Conservation (phyloP, 2,888 invertebrate genomes). For the Perithous albicinctus region DNA sequence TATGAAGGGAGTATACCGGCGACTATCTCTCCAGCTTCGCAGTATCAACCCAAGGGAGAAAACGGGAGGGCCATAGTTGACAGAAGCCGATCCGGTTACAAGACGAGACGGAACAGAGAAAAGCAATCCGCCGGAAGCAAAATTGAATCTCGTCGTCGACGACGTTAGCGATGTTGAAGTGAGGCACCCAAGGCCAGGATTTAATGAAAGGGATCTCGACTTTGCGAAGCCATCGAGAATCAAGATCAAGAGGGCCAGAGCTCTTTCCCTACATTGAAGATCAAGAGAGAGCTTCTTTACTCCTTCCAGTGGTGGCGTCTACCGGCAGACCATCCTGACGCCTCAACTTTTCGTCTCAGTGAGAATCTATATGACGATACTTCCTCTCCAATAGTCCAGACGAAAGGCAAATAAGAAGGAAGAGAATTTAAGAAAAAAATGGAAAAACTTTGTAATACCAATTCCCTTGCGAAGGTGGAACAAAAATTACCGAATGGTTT, state of each 20-base stretch:
- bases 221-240: constrained; percentile 69
- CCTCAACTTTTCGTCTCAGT: constrained; percentile 35
- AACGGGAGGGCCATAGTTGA: constrained; percentile 69
- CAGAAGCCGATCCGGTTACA: constrained; percentile 81
- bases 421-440: constrained; percentile 28
- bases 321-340: background rate
- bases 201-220: constrained; percentile 76
- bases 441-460: constrained; percentile 32
- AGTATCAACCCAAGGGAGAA: constrained; percentile 37
- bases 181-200: constrained; percentile 72
- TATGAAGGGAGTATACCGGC: background rate
- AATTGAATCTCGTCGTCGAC: constrained; percentile 80
- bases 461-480: constrained; percentile 37
- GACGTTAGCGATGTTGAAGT: constrained; percentile 42
- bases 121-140: constrained; percentile 81
- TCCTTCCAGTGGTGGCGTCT: background rate
- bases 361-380: constrained; percentile 7
- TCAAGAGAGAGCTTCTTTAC: constrained; percentile 72
- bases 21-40: background rate
- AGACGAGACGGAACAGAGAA: constrained; percentile 79
- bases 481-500: constrained; percentile 41
- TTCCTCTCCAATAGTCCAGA: constrained; percentile 43
- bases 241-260: constrained; percentile 69
- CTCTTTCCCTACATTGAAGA: constrained; percentile 69
- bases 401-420: constrained; percentile 50